Evolutionary conservation across 1,140 invertebrate species (phyloP), one percentile per base, ranked within the genome.

Genomic region (Trissolcus basalis): DNA sequence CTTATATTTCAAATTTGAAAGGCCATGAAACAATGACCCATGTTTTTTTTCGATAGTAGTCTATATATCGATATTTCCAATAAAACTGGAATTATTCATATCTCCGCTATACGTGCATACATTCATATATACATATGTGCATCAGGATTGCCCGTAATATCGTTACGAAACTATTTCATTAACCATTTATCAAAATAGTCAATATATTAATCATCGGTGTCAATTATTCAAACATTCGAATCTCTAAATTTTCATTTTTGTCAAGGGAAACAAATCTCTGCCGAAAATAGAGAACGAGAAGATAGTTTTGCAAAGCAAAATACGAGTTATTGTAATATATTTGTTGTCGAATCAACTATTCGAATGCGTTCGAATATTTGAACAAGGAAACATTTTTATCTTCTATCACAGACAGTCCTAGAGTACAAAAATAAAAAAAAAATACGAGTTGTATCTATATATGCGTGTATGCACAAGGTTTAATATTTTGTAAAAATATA

Each of bases 71-170:
- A 80, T 77, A 79, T 61, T 88, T 88, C 86, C 85, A 88, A 82
- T 88, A 88, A 88, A 88, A 88, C 86, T 88, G 86, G 86, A 88
- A 86, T 83, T 67, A 79, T 82, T 77, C 54, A 82, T 82, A 83
- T 83, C 78, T 82, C 74, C 78, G 77, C 79, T 85, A 82, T 80
- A 83, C 61, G 80, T 81, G 67, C 77, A 76, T 80, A 73, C 82
- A 83, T 83, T 80, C 69, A 82, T 80, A 85, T 81, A 86, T 84
- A 85, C 79, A 85, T 58, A 51, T 58, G 47, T 58, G 63, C 32
- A 47, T 67, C 48, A 67, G 63, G 77, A 82, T 79, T 71, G 82
- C 80, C 71, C 65, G 56, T 82, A 81, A 80, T 51, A 68, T 71
- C 80, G 82, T 81, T 81, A 68, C 68, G 61, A 74, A 60, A 50